Evolutionary conservation across 2,888 invertebrate species (phyloP).

Genomic region (Euzophera pinguis): DNA sequence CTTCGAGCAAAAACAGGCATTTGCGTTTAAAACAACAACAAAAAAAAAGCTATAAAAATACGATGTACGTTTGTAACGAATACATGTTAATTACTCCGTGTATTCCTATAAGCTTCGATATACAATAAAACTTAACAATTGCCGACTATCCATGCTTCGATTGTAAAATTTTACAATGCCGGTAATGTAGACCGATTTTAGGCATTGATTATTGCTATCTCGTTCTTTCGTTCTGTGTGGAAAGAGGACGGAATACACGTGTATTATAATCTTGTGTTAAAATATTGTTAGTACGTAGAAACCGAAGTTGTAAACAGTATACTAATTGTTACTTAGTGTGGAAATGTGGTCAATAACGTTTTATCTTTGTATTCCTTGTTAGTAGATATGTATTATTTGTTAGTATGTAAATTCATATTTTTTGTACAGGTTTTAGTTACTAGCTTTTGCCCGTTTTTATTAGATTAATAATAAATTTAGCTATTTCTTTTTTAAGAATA

Average conservation of each 20-base stretch:
- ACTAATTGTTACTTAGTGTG: too few species aligned
- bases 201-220: neutral
- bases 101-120: conserved; percentile 22
- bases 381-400: too few species aligned
- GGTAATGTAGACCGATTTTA: conserved; percentile 14
- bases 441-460: too few species aligned
- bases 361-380: too few species aligned
- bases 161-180: conserved; percentile 53
- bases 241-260: neutral
- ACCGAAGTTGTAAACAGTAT: too few species aligned
- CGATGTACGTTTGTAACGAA: conserved; percentile 31
- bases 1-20: conserved; percentile 4
- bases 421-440: too few species aligned
- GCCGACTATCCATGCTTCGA: conserved; percentile 25
- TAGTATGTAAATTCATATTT: too few species aligned
- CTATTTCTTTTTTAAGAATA: too few species aligned
- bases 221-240: neutral
- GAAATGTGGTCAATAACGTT: too few species aligned
- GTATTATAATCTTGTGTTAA: neutral
- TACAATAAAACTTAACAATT: conserved; percentile 36
- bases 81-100: conserved; percentile 38
- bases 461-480: too few species aligned
- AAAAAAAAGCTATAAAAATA: conserved; percentile 17
- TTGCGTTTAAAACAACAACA: conserved; percentile 4
- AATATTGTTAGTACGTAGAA: too few species aligned